Evolutionary conservation across 2,888 invertebrate genomes (phyloP), one percentile per base, ranked within the genome.

Genomic region (Frankliniella intonsa): DNA sequence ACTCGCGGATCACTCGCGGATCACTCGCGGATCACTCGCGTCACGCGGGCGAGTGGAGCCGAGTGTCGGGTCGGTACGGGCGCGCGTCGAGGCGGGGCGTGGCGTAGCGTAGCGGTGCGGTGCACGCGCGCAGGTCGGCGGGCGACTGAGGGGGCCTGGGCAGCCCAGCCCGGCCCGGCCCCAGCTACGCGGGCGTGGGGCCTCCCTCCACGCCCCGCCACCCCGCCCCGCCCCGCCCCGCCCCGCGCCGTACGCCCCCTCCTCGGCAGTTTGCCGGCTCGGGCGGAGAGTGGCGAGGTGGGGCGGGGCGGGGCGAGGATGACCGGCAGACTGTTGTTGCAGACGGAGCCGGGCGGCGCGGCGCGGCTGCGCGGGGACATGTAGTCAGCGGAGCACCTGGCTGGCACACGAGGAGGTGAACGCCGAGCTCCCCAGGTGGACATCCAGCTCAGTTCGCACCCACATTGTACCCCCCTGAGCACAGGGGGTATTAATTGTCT

Each of bases 61-160:
- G 65, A n/a, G 69, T 11, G 69, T 69, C 65, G 55, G 14, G 65
- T 65, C 51, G 51, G 9, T 51, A 12, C 12, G 51, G 8, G 17
- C 69, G 69, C 22, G 55, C 14, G 17, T 11, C 62, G 62, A 0
- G 69, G 25, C 25, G 69, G 25, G 22, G 7, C 69, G 69, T 11
- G 51, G 25, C 69, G 69, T 19, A 12, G 69, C 1, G 69, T 10
- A 22, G 69, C 25, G 69, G 22, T 22, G 25, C 69, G 62, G 62
- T 17, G 22, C 69, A 12, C 69, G 69, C 69, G 69, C 69, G 69
- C 69, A 76, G 69, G 69, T 76, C 22, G 69, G 22, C 69, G 69
- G 69, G 69, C 69, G 25, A 76, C 69, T 76, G 69, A 76, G n/a
- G 55, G 19, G 55, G 55, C 19, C 7, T 9, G 51, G 9, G 2